These are phyloP conservation scores for Pempheris klunzingeri DNA, from an alignment of 2,797 vertebrate genomes.

Conservation along the genomic window DNA sequence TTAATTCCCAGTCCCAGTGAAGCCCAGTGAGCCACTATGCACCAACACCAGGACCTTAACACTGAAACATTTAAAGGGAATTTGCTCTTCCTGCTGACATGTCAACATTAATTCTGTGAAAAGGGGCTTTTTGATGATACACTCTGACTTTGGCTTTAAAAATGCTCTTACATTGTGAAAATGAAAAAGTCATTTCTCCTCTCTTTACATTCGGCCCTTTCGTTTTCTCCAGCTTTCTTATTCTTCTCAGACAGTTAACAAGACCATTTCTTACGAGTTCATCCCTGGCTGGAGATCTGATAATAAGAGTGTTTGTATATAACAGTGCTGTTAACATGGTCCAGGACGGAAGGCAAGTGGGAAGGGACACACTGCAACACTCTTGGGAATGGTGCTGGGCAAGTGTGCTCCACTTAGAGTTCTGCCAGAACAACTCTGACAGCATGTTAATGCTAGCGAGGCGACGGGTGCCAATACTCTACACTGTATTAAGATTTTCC, in stretches of 20 bases:
- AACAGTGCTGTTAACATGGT: conserved; percentile 47
- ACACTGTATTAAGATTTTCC: conserved; percentile 71
- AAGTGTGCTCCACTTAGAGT: conserved; percentile 66
- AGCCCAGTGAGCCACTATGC: too few relatives aligned
- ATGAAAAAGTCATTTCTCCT: too few relatives aligned
- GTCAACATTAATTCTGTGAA: background rate
- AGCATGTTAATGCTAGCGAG: conserved; percentile 71
- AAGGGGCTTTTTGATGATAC: background rate
- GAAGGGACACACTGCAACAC: conserved; percentile 58
- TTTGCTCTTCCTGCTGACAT: background rate
- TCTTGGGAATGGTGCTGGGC: conserved; percentile 59
- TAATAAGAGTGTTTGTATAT: conserved; percentile 40
- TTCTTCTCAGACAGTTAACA: conserved; percentile 30
- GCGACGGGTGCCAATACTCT: conserved; percentile 67
- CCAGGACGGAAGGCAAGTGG: conserved; percentile 53
- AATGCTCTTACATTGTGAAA: background rate
- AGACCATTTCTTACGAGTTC: conserved; percentile 27
- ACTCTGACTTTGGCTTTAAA: background rate
- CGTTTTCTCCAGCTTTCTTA: conserved; percentile 4
- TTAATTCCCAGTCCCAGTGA: too few relatives aligned
- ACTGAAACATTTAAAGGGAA: background rate
- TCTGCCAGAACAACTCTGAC: conserved; percentile 77
- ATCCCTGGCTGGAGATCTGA: conserved; percentile 63
- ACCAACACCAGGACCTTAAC: background rate
- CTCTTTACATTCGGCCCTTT: background rate